Conservation (phyloP, 2,797 vertebrate genomes). For the Halcyon badia region DNA sequence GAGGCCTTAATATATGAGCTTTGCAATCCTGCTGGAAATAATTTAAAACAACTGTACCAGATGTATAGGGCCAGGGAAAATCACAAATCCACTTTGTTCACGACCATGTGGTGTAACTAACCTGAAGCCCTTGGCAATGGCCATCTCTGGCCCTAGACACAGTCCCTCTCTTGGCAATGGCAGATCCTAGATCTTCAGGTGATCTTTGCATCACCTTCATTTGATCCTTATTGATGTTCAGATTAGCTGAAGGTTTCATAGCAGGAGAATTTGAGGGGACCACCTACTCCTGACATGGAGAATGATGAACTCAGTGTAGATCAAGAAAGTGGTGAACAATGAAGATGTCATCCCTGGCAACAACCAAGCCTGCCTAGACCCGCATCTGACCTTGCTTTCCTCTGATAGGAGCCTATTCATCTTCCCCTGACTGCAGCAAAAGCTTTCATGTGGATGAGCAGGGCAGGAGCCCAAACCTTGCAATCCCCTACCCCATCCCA, state of each 20-base stretch:
- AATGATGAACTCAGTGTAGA: background rate
- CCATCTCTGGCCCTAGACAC: background rate
- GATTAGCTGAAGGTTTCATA: background rate
- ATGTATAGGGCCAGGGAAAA: constrained; percentile 11
- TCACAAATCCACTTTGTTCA: background rate
- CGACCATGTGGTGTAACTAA: background rate
- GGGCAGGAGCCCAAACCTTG: background rate
- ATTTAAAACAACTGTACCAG: constrained; percentile 26
- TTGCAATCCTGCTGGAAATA: constrained; percentile 24
- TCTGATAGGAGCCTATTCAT: background rate
- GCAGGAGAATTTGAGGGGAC: background rate
- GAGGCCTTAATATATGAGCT: background rate
- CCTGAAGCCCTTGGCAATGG: background rate
- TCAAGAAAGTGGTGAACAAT: background rate
- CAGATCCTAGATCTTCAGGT: background rate
- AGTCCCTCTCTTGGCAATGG: background rate
- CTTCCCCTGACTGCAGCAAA: background rate
- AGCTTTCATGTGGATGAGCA: accelerated
- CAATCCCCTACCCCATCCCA: background rate
- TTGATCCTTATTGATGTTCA: background rate
- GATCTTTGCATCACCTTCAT: background rate
- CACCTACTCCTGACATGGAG: background rate
- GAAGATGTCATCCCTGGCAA: background rate
- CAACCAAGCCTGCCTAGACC: background rate
- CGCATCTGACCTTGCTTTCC: background rate